Base-by-base conservation (phyloP, 2,888 invertebrate genomes). In the Lumbricus terrestris region DNA sequence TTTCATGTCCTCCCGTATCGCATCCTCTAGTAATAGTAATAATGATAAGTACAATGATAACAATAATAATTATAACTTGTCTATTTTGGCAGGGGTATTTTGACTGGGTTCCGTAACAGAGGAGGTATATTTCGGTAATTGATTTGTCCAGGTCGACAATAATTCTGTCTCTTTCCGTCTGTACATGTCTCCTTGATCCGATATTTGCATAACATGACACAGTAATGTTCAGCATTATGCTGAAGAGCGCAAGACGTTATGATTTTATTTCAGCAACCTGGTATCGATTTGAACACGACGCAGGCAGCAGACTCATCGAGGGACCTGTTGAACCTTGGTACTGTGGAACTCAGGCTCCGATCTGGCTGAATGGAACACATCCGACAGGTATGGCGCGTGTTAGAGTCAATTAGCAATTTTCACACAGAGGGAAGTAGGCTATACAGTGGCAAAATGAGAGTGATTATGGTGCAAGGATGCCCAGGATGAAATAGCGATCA, bases 241-340 rank as follows among this genome's bases (percentile, higher is more conserved):
- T 40, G 40, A 47, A 20, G 23, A 47, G 5, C 3, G 11, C 20
- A 47, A 83, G 4, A 11, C 33, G 29, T 35, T 6, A 3, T 4
- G 33, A 5, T 34, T 83, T 33, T 83, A 5, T 34, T 83, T 33
- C 35, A 83, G 83, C 33, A 2, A 83, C 83, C 34, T 83, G 83
- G 83, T 83, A 83, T 83, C 33, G 83, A 83, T 83, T 83, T 35
- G 83, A 83, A 35, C 83, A 83, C 83, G 83, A 83, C 15, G 83
- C 83, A 33, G 83, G 83, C 34, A 83, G 34, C 34, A 33, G 83
- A 83, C 35, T 83, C 34, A 33, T 83, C 34, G 83, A 83, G 20
- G 4, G 4, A 34, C 83, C 83, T 83, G 35, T 83, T 83, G 83
- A 33, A 13, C 83, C 83, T 33, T 83, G 83, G 83, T n/a, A 34